Evolutionary conservation across 2,113 vertebrate species (phyloP).

Genomic region (Cryptoleucopteryx plumbea): DNA sequence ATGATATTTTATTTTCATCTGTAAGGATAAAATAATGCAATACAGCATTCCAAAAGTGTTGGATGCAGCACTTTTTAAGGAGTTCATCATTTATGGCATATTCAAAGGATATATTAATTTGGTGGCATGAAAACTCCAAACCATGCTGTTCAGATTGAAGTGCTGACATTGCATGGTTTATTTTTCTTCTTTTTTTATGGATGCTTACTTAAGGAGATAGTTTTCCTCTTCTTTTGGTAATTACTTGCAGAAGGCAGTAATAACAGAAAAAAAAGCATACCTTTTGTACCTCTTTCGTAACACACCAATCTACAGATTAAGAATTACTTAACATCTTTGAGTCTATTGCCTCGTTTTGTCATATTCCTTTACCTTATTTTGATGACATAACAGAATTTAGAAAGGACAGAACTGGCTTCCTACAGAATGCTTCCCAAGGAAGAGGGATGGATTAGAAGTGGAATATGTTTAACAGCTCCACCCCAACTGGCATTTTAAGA

Average conservation of each 20-base stretch:
- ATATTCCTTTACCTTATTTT: neutral
- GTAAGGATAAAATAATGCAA: neutral
- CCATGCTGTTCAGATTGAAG: neutral
- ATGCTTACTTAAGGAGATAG: neutral
- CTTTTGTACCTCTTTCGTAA: neutral
- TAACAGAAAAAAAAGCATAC: neutral
- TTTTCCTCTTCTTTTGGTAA: neutral
- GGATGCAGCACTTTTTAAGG: constrained; percentile 28
- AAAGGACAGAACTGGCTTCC: neutral
- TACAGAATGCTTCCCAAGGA: neutral
- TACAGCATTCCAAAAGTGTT: neutral
- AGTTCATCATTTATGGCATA: constrained; percentile 1
- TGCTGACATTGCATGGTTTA: constrained; percentile 30
- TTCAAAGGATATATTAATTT: constrained; percentile 33
- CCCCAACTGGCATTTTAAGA: neutral
- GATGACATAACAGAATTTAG: neutral
- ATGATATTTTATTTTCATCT: neutral
- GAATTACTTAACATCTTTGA: neutral
- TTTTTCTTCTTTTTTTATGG: constrained; percentile 9
- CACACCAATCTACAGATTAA: neutral
- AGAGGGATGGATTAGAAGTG: neutral
- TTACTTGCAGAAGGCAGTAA: neutral
- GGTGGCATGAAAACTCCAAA: neutral
- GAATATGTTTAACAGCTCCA: neutral
- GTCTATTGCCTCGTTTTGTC: neutral